These are phyloP conservation scores for Tolypeutes matacus DNA, from an alignment of 2,797 vertebrate species.

Conservation along the genomic window DNA sequence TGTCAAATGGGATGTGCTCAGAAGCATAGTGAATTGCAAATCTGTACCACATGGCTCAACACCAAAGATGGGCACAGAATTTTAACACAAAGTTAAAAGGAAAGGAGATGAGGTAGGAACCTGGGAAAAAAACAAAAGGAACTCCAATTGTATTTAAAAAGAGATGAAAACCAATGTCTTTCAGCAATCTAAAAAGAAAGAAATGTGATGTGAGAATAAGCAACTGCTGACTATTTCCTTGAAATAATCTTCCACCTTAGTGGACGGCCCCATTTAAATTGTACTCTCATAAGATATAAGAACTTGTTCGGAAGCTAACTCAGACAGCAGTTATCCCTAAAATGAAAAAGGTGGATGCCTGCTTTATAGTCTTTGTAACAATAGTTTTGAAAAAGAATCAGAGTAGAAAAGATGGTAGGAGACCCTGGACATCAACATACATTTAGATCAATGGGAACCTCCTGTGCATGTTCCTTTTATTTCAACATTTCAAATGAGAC, in stretches of 20 bases:
- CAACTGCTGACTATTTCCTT: slow-evolving; percentile 31
- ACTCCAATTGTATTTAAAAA: slow-evolving; percentile 19
- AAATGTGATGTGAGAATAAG: slow-evolving; percentile 31
- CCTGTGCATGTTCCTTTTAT: slow-evolving; percentile 64
- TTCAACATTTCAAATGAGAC: slow-evolving; percentile 81
- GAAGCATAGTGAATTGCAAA: not conserved
- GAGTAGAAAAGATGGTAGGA: slow-evolving; percentile 47
- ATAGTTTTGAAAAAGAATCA: not conserved
- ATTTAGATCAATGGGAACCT: slow-evolving; percentile 73
- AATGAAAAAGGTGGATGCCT: not conserved
- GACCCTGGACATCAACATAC: slow-evolving; percentile 59
- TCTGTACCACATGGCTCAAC: slow-evolving; percentile 36
- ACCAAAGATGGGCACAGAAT: slow-evolving; percentile 33
- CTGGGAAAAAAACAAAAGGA: slow-evolving; percentile 32
- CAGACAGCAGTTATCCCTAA: not conserved
- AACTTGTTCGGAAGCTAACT: slow-evolving; percentile 7
- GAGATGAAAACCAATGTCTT: slow-evolving; percentile 32
- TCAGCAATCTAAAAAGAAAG: slow-evolving; percentile 26
- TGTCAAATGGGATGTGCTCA: slow-evolving; percentile 37
- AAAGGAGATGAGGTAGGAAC: slow-evolving; percentile 36
- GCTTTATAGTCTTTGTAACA: not conserved
- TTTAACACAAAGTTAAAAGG: not conserved
- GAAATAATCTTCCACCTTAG: slow-evolving; percentile 26
- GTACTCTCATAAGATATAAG: not conserved
- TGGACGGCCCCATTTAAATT: not conserved